Evolutionary conservation across 2,113 vertebrate species (phyloP).

Genomic region (Petrocephalus zakoni): DNA sequence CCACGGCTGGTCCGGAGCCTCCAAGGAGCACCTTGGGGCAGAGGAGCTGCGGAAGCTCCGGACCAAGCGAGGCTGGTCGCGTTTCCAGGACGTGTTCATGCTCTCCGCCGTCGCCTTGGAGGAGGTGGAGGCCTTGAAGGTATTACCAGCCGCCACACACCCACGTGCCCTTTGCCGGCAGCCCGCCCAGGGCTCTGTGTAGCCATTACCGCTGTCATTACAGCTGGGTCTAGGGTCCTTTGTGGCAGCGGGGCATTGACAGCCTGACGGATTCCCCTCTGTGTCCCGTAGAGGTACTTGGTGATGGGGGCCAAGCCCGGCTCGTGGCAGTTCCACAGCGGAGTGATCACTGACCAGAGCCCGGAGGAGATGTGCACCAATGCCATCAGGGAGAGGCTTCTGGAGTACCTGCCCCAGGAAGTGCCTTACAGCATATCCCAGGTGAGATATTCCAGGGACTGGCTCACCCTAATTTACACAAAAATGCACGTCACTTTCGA

Average conservation of each 20-base stretch:
- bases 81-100: slow-evolving; percentile 94
- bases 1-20: neutral
- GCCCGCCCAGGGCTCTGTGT: neutral
- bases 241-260: neutral
- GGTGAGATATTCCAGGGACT: slow-evolving; percentile 56
- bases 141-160: slow-evolving; percentile 33
- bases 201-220: neutral
- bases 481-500: neutral
- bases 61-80: slow-evolving; percentile 69
- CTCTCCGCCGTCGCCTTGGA: slow-evolving; percentile 71
- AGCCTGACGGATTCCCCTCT: neutral
- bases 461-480: neutral
- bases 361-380: slow-evolving; percentile 80
- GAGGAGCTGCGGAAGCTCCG: slow-evolving; percentile 46
- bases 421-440: slow-evolving; percentile 82
- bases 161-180: neutral
- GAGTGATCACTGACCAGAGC: slow-evolving; percentile 80
- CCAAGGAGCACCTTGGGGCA: slow-evolving; percentile 29
- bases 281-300: slow-evolving; percentile 69
- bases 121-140: slow-evolving; percentile 83
- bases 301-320: slow-evolving; percentile 73
- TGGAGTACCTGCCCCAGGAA: slow-evolving; percentile 83
- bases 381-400: slow-evolving; percentile 78
- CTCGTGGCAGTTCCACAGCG: slow-evolving; percentile 84
- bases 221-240: neutral